phyloP scores from a whole-genome alignment of 2,797 vertebrate species.

The Rhinella marina region DNA sequence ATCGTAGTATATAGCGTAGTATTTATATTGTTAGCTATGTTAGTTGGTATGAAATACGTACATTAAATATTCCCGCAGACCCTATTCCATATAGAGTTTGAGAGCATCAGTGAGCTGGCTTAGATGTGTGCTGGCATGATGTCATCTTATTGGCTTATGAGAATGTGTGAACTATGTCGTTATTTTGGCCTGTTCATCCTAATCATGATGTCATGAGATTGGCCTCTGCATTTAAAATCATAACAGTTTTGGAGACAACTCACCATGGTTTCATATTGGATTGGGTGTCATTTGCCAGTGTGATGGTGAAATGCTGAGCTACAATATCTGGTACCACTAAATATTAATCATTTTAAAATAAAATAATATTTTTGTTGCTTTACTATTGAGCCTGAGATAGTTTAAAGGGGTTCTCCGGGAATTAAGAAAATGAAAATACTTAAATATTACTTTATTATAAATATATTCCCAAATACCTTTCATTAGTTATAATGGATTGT shows the following conservation, averaged over 20 bases:
- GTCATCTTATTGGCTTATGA: constrained; percentile 40
- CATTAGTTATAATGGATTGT: no score
- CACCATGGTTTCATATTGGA: constrained; percentile 30
- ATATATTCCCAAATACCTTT: no score
- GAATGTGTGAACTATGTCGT: constrained; percentile 51
- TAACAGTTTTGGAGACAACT: constrained; percentile 26
- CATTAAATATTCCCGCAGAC: background rate
- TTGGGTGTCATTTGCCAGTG: background rate
- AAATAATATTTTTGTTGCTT: no score
- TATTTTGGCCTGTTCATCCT: constrained; percentile 33
- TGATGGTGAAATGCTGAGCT: constrained; percentile 39
- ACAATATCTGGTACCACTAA: no score
- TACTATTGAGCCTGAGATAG: no score
- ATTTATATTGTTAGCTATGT: no score
- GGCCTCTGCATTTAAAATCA: constrained; percentile 19
- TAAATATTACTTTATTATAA: no score
- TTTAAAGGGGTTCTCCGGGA: no score
- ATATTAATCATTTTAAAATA: background rate
- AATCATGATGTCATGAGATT: constrained; percentile 42
- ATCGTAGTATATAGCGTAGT: no score
- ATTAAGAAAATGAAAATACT: no score
- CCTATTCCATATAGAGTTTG: background rate
- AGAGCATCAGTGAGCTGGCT: constrained; percentile 13
- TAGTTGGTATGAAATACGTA: background rate
- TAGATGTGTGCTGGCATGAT: background rate